These are phyloP conservation scores for Tangara arthus DNA, from an alignment of 2,797 vertebrate species.

Conservation along the genomic window DNA sequence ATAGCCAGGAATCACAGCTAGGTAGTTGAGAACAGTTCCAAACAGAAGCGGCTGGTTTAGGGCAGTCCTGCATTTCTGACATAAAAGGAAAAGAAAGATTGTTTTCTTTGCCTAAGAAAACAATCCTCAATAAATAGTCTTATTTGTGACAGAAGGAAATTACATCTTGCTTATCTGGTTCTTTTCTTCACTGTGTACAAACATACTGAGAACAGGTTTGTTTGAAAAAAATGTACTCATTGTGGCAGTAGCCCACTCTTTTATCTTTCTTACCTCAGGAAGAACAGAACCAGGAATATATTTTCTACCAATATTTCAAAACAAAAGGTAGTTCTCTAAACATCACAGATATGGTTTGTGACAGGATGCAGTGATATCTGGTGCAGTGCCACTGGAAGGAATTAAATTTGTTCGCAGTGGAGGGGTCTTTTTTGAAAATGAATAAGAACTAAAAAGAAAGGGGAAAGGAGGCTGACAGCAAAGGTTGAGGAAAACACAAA, in stretches of 20 bases:
- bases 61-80: not conserved
- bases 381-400: not conserved
- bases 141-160: not conserved
- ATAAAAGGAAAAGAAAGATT: not conserved
- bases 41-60: not conserved
- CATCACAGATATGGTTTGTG: not conserved
- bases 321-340: not conserved
- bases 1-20: not conserved
- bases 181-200: not conserved
- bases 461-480: slow-evolving; percentile 7
- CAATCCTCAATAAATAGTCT: not conserved
- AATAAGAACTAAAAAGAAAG: slow-evolving; percentile 35
- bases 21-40: not conserved
- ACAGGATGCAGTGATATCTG: not conserved
- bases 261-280: not conserved
- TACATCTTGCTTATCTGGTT: not conserved
- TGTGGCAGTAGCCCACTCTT: not conserved
- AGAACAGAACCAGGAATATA: not conserved
- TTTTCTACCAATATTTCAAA: not conserved
- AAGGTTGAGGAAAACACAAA: slow-evolving; percentile 52
- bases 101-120: not conserved
- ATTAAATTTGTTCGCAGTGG: not conserved
- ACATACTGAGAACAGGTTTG: not conserved
- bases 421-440: not conserved
- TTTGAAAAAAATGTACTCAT: not conserved